Percentiles rank a stretch among this genome's conserved stretches.
These are phyloP conservation scores for Bombus sylvicola DNA, from an alignment of 1,140 invertebrate species.

Conservation along the genomic window DNA sequence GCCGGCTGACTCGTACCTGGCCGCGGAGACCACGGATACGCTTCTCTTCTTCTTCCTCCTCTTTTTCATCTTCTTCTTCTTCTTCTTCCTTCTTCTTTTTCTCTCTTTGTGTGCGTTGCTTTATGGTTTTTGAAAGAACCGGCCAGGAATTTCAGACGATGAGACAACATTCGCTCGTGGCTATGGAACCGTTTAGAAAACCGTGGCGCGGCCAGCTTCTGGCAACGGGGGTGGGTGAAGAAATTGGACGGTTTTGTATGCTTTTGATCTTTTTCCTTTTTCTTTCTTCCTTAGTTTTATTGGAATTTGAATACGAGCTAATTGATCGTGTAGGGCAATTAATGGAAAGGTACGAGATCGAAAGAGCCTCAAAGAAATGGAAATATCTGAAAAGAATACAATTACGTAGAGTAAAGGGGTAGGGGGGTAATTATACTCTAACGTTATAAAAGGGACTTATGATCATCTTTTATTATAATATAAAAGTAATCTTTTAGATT, in stretches of 20 bases:
- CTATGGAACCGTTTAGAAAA: neutral
- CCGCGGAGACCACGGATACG: neutral
- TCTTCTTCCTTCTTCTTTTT: neutral
- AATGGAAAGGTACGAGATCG: too few relatives aligned
- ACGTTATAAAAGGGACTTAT: too few relatives aligned
- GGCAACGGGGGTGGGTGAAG: neutral
- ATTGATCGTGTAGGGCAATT: too few relatives aligned
- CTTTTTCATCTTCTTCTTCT: neutral
- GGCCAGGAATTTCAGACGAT: conserved; percentile 31
- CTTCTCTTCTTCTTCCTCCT: neutral
- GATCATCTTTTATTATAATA: too few relatives aligned
- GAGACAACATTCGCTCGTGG: conserved; percentile 2
- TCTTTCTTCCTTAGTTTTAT: neutral
- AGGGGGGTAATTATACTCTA: too few relatives aligned
- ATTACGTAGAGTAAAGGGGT: too few relatives aligned
- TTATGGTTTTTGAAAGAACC: conserved; percentile 43
- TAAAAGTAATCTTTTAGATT: too few relatives aligned
- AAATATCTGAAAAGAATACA: too few relatives aligned
- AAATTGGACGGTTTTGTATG: neutral
- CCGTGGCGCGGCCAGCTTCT: neutral
- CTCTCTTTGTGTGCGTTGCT: neutral
- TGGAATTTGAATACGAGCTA: neutral
- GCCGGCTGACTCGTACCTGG: conserved; percentile 32
- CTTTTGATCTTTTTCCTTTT: too few relatives aligned
- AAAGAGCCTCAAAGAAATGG: too few relatives aligned